Conservation (phyloP, 2,113 vertebrate genomes). For the Dasypus novemcinctus region DNA sequence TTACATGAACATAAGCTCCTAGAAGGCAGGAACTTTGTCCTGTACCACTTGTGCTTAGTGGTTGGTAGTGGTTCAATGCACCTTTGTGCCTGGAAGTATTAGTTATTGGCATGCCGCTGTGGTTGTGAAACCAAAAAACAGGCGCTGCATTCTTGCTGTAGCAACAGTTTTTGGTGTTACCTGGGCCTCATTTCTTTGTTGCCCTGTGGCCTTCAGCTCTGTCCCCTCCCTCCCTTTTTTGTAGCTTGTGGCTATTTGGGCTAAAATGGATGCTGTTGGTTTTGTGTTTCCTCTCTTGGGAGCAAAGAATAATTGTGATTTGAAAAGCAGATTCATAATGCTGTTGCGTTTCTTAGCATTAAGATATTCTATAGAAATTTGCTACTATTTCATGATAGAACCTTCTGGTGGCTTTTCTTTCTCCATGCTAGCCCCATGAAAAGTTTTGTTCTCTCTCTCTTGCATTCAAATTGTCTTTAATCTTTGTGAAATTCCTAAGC, state of each 20-base stretch:
- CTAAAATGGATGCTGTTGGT: not conserved
- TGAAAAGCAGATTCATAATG: not conserved
- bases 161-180: not conserved
- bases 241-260: not conserved
- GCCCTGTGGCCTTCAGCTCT: fast-evolving
- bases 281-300: not conserved
- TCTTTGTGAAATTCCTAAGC: constrained; percentile 42
- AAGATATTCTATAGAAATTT: not conserved
- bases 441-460: not conserved
- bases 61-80: not conserved
- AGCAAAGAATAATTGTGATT: not conserved
- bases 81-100: not conserved
- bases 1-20: not conserved
- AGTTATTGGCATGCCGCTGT: not conserved
- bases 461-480: not conserved
- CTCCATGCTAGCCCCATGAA: not conserved
- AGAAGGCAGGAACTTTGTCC: not conserved
- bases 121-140: not conserved
- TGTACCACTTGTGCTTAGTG: not conserved
- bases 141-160: too few species aligned
- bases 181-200: not conserved
- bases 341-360: not conserved
- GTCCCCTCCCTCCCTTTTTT: not conserved
- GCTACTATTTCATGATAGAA: not conserved
- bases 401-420: not conserved